Evolutionary conservation across 2,888 invertebrate species (phyloP).

Genomic region (Atrina japonica): DNA sequence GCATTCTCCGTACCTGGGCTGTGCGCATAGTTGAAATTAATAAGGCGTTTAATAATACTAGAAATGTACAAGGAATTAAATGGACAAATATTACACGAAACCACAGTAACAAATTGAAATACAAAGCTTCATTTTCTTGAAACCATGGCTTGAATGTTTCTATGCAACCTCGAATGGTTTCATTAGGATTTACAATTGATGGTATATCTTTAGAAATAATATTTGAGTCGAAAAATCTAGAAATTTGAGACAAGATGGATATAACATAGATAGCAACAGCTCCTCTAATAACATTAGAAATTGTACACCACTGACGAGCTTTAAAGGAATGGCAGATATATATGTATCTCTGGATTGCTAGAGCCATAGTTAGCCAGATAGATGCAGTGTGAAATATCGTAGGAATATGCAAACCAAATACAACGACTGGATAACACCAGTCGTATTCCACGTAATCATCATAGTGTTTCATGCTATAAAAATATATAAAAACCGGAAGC

Average conservation of each 20-base stretch:
- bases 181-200: constrained; percentile 77
- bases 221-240: constrained; percentile 89
- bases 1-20: constrained; percentile 90
- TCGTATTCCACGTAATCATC: constrained; percentile 89
- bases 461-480: constrained; percentile 94
- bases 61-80: constrained; percentile 91
- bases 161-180: constrained; percentile 64
- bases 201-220: constrained; percentile 85
- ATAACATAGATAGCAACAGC: constrained; percentile 89
- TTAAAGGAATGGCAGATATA: constrained; percentile 96
- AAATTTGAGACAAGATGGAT: constrained; percentile 91
- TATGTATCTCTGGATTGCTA: constrained; percentile 96
- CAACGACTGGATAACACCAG: constrained; percentile 88
- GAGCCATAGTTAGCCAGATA: constrained; percentile 94
- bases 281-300: constrained; percentile 86
- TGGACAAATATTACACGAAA: constrained; percentile 96
- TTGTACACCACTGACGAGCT: constrained; percentile 88
- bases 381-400: constrained; percentile 92
- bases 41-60: constrained; percentile 93
- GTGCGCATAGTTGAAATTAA: constrained; percentile 92
- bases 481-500: constrained; percentile 88
- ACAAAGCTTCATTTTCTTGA: constrained; percentile 83
- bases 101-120: constrained; percentile 88
- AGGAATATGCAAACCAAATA: constrained; percentile 73
- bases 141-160: constrained; percentile 57